Conservation (phyloP, 2,888 invertebrate genomes). For the Amaurobius ferox region DNA sequence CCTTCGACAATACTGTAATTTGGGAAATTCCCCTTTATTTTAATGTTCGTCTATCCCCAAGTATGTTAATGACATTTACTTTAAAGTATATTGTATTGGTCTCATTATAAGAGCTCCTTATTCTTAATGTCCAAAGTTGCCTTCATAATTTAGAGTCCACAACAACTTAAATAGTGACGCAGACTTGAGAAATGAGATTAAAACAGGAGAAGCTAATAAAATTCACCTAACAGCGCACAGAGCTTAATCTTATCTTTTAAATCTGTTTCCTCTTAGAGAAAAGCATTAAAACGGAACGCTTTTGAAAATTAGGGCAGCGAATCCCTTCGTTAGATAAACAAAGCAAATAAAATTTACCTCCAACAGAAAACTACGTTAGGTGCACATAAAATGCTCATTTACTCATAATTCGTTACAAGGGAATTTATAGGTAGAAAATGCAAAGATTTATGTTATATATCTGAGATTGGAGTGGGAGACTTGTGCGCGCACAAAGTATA, state of each 20-base stretch:
- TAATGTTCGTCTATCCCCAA: not conserved
- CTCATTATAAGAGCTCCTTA: conserved; percentile 23
- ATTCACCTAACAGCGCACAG: conserved; percentile 27
- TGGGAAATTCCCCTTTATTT: conserved; percentile 10
- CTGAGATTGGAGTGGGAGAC: no score
- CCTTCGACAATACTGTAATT: not conserved
- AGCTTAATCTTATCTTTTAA: conserved; percentile 35
- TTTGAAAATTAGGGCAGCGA: conserved; percentile 22
- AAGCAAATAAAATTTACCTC: conserved; percentile 25
- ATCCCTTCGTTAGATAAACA: conserved; percentile 10
- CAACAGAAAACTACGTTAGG: not conserved
- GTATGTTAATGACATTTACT: conserved; percentile 30
- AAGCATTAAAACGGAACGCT: conserved; percentile 7
- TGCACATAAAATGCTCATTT: conserved; percentile 4
- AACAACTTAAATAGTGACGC: conserved; percentile 15
- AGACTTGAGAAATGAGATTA: conserved; percentile 34
- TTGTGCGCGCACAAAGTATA: no score
- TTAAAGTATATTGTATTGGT: conserved; percentile 26
- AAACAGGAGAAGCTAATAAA: conserved; percentile 27
- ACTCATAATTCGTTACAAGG: not conserved
- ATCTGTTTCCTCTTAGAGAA: conserved; percentile 27
- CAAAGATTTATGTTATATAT: no score
- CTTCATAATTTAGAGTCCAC: conserved; percentile 17
- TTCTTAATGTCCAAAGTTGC: conserved; percentile 13
- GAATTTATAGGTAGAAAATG: no score